These are phyloP conservation scores for Sarcophaga peregrina DNA, from an alignment of 1,140 invertebrate genomes.

Conservation along the genomic window DNA sequence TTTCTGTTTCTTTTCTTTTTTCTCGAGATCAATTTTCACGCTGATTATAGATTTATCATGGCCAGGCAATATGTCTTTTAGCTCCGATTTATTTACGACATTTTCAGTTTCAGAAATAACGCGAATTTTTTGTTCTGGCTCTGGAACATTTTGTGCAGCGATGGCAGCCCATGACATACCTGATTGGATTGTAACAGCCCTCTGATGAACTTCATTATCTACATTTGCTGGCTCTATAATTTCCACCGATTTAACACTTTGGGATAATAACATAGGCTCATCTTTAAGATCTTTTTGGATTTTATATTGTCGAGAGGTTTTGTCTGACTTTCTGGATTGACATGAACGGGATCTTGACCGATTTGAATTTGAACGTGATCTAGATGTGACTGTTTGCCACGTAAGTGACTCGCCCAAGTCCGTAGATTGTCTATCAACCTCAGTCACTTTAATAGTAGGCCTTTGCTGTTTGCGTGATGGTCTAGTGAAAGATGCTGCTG, in stretches of 20 bases:
- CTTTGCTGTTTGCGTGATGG: conserved; percentile 50
- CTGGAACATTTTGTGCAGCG: conserved; percentile 62
- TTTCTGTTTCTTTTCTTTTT: conserved; percentile 57
- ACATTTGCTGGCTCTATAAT: background rate
- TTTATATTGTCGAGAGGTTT: conserved; percentile 53
- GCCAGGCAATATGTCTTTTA: background rate
- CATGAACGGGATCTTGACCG: conserved; percentile 56
- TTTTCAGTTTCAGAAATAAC: conserved; percentile 21
- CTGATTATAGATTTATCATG: background rate
- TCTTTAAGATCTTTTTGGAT: conserved; percentile 29
- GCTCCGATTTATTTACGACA: background rate
- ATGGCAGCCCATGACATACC: conserved; percentile 63
- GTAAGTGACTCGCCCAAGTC: conserved; percentile 45
- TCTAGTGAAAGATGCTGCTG: conserved; percentile 29
- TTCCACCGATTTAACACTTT: conserved; percentile 10
- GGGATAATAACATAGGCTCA: background rate
- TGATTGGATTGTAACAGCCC: conserved; percentile 46
- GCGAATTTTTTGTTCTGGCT: conserved; percentile 58
- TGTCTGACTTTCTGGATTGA: conserved; percentile 45
- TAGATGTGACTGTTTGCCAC: conserved; percentile 49
- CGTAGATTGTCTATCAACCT: conserved; percentile 45
- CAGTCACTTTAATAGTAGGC: conserved; percentile 55
- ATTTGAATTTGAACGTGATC: conserved; percentile 50
- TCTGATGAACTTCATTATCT: background rate
- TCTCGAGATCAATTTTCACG: conserved; percentile 46